Base-by-base conservation (phyloP, 2,113 vertebrate species). In the Platanista minor region DNA sequence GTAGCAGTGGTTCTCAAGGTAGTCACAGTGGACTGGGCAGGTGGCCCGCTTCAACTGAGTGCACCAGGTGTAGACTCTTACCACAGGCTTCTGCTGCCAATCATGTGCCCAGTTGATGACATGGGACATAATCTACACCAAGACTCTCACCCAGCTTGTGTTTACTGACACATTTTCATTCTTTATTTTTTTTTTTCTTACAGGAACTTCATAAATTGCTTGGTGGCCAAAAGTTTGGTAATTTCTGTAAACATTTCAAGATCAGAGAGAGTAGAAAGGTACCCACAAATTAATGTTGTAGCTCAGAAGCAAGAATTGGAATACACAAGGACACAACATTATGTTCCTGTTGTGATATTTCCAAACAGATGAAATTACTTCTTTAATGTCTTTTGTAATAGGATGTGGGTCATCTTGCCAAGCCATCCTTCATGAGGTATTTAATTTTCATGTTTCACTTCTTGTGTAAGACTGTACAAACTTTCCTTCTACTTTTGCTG, bases 221-320 rank as follows among this genome's bases (percentile, higher is more conserved):
- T 74, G 31, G 14, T 43, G 11, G 41, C 13, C 62, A 49, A 78
- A 81, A n/a, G 11, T 17, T 66, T 61, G 27, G 25, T 93, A 54
- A 36, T 92, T 96, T 95, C 78, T 87, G 90, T 78, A 88, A 71
- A 54, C 77, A 74, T n/a, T 64, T 96, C 39, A 93, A 95, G 93
- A 93, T 91, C 23, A 75, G 87, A 95, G 90, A n/a, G 5, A 78
- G 61, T 75, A 82, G 46, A 9, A 96, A 21, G 14, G 0, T 52
- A 49, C 86, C 13, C 62, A 89, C 59, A 10, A 71, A 66, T 84
- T 96, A 96, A 94, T 84, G 62, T 66, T 39, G 41, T 54, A 91
- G 83, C 66, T 36, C 71, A 75, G 86, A 90, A 88, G 39, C 41
- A 96, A 91, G 77, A 94, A 59, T 31, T 33, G 33, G 27, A 95